Percentiles rank a stretch among this genome's conserved stretches.
Evolutionary conservation across 2,888 invertebrate species (phyloP).

Genomic region (Ecliptopera silaceata): DNA sequence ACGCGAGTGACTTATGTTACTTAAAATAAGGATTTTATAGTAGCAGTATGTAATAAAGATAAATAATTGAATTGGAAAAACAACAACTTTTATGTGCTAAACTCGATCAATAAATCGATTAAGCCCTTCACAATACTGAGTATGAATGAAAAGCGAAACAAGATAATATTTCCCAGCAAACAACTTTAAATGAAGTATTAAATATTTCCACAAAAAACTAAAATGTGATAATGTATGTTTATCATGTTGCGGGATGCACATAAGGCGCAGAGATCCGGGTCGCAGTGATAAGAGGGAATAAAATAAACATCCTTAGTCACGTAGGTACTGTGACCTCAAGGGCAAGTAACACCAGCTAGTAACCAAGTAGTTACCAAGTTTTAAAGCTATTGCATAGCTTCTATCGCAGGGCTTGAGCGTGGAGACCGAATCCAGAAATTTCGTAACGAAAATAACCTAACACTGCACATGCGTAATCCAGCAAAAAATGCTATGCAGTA

Average conservation of each 20-base stretch:
- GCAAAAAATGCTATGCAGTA: too few relatives aligned
- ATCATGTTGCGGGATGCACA: conserved; percentile 23
- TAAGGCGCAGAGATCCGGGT: conserved; percentile 28
- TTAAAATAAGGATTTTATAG: neutral
- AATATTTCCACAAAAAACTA: conserved; percentile 14
- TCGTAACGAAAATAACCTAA: too few relatives aligned
- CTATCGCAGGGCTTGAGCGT: too few relatives aligned
- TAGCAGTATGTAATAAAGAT: too few relatives aligned
- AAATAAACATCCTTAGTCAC: conserved; percentile 23
- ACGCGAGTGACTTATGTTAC: neutral
- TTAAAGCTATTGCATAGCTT: too few relatives aligned
- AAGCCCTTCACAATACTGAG: neutral
- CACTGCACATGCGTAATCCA: too few relatives aligned
- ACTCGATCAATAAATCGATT: too few relatives aligned
- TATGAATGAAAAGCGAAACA: neutral
- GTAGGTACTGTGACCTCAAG: conserved; percentile 18
- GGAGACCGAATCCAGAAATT: too few relatives aligned
- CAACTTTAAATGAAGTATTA: neutral
- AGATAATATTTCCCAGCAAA: neutral
- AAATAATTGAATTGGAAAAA: too few relatives aligned
- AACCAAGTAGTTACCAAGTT: too few relatives aligned
- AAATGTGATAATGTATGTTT: conserved; percentile 10
- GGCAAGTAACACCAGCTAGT: neutral
- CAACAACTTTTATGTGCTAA: too few relatives aligned
- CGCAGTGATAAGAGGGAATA: conserved; percentile 21